Evolutionary conservation across 2,888 invertebrate species (phyloP).

Genomic region (Cheilosia grossa): DNA sequence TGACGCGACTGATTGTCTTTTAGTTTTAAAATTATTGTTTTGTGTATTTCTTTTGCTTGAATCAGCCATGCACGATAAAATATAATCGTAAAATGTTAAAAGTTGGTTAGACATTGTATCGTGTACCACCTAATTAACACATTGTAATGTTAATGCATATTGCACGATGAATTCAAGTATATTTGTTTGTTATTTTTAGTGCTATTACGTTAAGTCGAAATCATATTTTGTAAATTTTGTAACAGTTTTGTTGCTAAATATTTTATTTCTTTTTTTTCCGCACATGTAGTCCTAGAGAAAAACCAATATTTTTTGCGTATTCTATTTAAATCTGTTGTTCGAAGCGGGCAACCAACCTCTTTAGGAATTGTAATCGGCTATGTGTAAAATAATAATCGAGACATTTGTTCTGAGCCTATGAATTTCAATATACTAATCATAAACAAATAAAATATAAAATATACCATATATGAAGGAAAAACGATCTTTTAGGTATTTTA

Average conservation of each 20-base stretch:
- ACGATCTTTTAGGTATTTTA: background rate
- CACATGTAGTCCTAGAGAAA: slow-evolving; percentile 29
- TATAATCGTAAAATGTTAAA: slow-evolving; percentile 7
- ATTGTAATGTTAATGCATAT: slow-evolving; percentile 43
- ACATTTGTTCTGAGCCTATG: slow-evolving; percentile 38
- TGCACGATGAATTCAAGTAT: slow-evolving; percentile 77
- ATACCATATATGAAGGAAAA: background rate
- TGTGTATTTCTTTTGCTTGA: slow-evolving; percentile 3
- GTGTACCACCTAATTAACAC: slow-evolving; percentile 44
- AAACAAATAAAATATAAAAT: slow-evolving; percentile 17
- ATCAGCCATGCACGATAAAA: slow-evolving; percentile 27
- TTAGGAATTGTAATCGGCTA: slow-evolving; percentile 35
- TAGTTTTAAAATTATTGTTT: slow-evolving; percentile 13
- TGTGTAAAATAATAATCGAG: slow-evolving; percentile 6
- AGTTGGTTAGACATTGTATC: slow-evolving; percentile 8
- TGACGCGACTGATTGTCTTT: slow-evolving; percentile 43
- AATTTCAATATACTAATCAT: slow-evolving; percentile 24
- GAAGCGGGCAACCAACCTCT: slow-evolving; percentile 27
- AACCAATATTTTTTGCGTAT: slow-evolving; percentile 2
- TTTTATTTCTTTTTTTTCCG: slow-evolving; percentile 1
- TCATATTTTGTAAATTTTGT: slow-evolving; percentile 19
- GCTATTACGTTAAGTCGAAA: slow-evolving; percentile 10
- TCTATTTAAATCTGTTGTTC: slow-evolving; percentile 25
- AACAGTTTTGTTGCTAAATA: slow-evolving; percentile 10
- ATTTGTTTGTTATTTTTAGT: slow-evolving; percentile 7